Base-by-base conservation (phyloP, 2,113 vertebrate species). In the Etheostoma cragini region DNA sequence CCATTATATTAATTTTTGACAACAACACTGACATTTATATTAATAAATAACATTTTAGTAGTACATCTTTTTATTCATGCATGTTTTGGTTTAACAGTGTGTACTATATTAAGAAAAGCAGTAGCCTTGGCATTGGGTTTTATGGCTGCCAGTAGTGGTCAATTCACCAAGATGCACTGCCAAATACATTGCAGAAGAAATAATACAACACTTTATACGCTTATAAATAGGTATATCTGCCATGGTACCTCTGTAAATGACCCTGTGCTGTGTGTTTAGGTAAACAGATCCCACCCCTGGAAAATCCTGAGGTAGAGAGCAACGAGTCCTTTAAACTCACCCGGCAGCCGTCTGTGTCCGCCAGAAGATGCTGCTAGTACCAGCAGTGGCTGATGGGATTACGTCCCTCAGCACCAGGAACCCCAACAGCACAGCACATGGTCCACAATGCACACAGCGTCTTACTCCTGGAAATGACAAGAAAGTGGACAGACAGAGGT, bases 271-370 rank as follows among this genome's bases (percentile, higher is more conserved):
- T 92, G 22, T 79, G 14, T 95, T 65, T 84, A 99, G 98, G 98
- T 93, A 96, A 94, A 85, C 97, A 97, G 89, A 99, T 99, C 76
- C 98, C 98, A 24, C 97, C 97, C 5, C 92, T 99, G 93, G 97
- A 97, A 86, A 96, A 96, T 73, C 94, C 96, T 17, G 97, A 99
- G 82, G 96, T 95, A 35, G 95, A 96, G 50, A 96, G 95, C 90
- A 96, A 93, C 22, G 97, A 97, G 46, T 95, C 96, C 33, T 97
- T 99, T 80, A 97, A 97, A 88, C 92, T 99, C 57, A 96, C 89
- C 74, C 95, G 95, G 81, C 96, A 93, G 87, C 88, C 94, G 3
- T 47, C 91, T 79, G 93, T 94, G 38, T 79, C 73, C 50, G 63
- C 90, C 87, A 96, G 94, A 84, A 94, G 96, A 78, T 99, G 98